Base-by-base conservation (phyloP, 2,797 vertebrate genomes). In the Poecilia picta region DNA sequence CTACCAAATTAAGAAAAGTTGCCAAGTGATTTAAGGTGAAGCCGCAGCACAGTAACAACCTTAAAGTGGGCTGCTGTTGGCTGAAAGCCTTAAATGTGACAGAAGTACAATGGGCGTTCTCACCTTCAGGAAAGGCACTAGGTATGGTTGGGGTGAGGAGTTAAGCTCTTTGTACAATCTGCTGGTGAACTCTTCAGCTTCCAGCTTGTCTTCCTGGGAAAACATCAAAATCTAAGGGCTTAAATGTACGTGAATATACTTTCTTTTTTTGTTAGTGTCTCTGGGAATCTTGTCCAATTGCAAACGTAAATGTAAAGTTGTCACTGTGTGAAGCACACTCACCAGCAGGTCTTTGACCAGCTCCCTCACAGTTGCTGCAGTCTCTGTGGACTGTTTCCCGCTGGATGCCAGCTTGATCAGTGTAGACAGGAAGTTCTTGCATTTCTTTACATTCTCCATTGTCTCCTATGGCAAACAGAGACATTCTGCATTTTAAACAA, bases 81-180 rank as follows among this genome's bases (percentile, higher is more conserved):
- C 43, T 64, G 51, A 18, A 77, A 33, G 13, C 4, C 25, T 16
- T 41, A 1, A 33, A 47, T 23, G 66, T 31, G 1, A 76, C 18
- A 36, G 28, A 0, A 74, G 33, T 31, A 68, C 5, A 64, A n/a
- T 3, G 2, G n/a, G 23, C 2, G 39, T 66, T 71, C 28, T 94
- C 94, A 99, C 98, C 97, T 99, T 99, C 87, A 99, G 95, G 94
- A 99, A 99, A 99, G 98, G 97, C 98, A 99, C 98, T 93, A 99
- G 97, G 93, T 98, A 98, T 85, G 98, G 98, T 95, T 99, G 98
- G 95, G 98, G 98, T 92, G 97, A 98, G 89, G 98, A 99, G 93
- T 97, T 99, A 75, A 99, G 97, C 94, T 99, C 98, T 94, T 97
- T 97, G 92, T 99, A 99, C 82, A 99, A 93, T 91, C 97, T 97